These are phyloP conservation scores for Linepithema humile DNA, from an alignment of 1,140 invertebrate genomes.

Conservation along the genomic window DNA sequence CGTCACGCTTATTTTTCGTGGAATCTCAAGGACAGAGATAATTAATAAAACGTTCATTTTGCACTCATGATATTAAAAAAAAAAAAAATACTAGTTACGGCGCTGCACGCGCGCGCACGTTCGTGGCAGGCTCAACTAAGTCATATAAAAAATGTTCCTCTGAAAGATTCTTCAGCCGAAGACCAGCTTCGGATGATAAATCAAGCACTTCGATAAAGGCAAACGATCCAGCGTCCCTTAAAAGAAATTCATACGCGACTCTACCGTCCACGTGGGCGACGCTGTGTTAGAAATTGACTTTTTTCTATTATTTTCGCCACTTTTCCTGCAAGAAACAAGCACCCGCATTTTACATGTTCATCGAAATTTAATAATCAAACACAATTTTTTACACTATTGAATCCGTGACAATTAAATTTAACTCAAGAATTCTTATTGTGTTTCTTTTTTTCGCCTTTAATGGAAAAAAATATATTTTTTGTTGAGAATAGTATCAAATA, in stretches of 20 bases:
- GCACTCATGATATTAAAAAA: neutral
- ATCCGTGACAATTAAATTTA: neutral
- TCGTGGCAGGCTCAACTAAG: slow-evolving; percentile 47
- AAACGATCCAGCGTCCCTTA: slow-evolving; percentile 66
- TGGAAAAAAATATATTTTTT: neutral
- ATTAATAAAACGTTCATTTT: neutral
- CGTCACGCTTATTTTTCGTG: neutral
- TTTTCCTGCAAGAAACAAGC: slow-evolving; percentile 15
- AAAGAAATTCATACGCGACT: slow-evolving; percentile 37
- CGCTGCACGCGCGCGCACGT: slow-evolving; percentile 22
- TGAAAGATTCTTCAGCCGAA: slow-evolving; percentile 43
- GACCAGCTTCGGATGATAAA: slow-evolving; percentile 64
- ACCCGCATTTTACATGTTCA: neutral
- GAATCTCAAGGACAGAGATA: neutral
- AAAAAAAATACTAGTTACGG: slow-evolving; percentile 33
- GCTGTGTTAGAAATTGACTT: slow-evolving; percentile 34
- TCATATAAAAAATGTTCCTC: slow-evolving; percentile 50
- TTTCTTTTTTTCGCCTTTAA: neutral
- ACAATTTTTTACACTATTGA: neutral
- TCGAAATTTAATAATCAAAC: neutral
- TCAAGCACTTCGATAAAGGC: slow-evolving; percentile 49
- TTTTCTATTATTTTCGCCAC: slow-evolving; percentile 4
- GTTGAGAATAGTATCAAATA: neutral
- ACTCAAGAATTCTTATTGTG: neutral
- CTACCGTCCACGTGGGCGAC: slow-evolving; percentile 2